Percentiles rank a stretch among this genome's conserved stretches.
These are phyloP conservation scores for Squalus acanthias DNA, from an alignment of 2,797 vertebrate species.

Conservation along the genomic window DNA sequence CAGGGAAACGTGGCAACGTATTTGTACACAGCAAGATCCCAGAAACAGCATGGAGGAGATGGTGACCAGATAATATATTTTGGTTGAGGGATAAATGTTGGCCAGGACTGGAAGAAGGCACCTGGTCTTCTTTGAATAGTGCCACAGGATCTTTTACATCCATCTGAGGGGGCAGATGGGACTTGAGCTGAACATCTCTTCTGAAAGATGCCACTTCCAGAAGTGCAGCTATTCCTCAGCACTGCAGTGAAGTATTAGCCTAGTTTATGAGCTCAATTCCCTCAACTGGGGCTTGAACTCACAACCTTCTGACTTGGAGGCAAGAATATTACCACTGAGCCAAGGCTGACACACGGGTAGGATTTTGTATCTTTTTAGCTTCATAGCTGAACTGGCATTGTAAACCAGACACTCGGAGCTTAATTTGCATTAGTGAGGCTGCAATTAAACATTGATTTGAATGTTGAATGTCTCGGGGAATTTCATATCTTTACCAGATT, in stretches of 20 bases:
- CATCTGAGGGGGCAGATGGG: background rate
- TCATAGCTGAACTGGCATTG: background rate
- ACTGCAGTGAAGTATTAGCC: background rate
- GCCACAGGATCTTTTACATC: background rate
- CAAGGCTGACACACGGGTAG: background rate
- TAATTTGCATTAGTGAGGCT: background rate
- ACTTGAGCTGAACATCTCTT: background rate
- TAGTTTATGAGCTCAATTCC: background rate
- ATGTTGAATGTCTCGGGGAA: background rate
- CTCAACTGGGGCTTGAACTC: background rate
- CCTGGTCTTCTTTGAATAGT: background rate
- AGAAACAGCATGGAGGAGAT: background rate
- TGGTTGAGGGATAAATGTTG: background rate
- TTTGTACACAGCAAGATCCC: background rate
- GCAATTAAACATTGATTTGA: slow-evolving; percentile 13
- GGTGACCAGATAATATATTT: background rate
- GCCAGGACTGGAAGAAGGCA: background rate
- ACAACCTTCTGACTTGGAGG: background rate
- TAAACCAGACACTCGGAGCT: background rate
- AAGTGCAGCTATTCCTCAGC: background rate
- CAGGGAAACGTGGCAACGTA: background rate
- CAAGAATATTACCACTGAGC: background rate
- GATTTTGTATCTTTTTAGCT: background rate
- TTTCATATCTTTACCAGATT: background rate
- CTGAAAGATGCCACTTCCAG: background rate